Conservation (phyloP, 2,888 invertebrate genomes). For the Elysia crispata region DNA sequence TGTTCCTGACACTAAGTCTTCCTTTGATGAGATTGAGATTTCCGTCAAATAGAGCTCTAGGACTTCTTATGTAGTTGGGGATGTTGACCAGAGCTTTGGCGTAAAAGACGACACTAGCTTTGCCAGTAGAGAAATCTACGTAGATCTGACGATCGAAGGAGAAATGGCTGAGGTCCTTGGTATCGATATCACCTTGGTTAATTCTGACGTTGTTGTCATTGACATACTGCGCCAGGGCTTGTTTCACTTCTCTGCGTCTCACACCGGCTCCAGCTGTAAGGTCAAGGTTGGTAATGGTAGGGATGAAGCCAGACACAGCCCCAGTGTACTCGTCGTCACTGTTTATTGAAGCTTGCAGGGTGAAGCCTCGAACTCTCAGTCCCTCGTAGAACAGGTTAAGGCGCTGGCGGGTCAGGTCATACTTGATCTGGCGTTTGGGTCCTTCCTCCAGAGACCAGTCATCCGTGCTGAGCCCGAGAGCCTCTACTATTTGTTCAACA, state of each 20-base stretch:
- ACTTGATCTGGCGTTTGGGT: background rate
- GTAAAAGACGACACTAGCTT: background rate
- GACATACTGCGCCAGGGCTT: background rate
- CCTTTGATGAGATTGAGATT: no score
- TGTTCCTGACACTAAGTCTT: no score
- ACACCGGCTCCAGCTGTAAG: background rate
- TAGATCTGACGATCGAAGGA: background rate
- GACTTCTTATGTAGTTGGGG: background rate
- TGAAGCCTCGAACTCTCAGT: constrained; percentile 13
- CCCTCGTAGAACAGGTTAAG: constrained; percentile 6
- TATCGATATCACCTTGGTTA: background rate
- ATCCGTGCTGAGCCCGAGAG: background rate
- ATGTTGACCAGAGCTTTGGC: background rate
- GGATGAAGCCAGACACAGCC: constrained; percentile 13
- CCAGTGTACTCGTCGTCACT: background rate
- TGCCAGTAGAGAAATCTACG: background rate
- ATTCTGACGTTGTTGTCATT: background rate
- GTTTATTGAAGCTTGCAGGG: background rate
- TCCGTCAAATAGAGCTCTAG: no score
- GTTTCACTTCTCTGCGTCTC: background rate
- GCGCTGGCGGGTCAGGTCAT: background rate
- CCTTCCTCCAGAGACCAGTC: constrained; percentile 5
- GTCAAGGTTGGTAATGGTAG: background rate
- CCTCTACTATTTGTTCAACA: background rate
- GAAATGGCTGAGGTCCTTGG: background rate